Percentiles rank a stretch among this genome's conserved stretches.
Conservation (phyloP, 1,140 invertebrate genomes). For the Condylostylus longicornis region DNA sequence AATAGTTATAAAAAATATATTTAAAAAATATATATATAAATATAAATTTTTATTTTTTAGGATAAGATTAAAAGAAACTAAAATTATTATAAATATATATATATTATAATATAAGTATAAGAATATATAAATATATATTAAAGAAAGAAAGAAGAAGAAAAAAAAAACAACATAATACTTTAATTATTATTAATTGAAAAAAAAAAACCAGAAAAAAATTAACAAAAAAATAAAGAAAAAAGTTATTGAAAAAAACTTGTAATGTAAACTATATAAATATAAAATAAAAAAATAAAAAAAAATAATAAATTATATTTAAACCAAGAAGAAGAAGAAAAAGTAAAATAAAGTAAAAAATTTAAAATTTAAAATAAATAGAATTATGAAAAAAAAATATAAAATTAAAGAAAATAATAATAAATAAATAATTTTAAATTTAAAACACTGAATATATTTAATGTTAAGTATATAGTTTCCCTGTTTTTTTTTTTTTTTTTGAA, state of each 20-base stretch:
- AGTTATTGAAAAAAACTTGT: constrained; percentile 6
- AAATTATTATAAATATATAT: background rate
- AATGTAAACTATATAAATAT: constrained; percentile 5
- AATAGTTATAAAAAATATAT: too few species aligned
- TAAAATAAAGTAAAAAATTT: constrained; percentile 13
- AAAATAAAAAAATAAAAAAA: constrained; percentile 4
- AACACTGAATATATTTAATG: too few species aligned
- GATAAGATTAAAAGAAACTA: constrained; percentile 1
- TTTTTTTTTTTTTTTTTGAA: too few species aligned
- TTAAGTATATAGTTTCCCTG: too few species aligned
- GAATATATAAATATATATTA: too few species aligned
- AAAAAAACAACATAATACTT: constrained; percentile 2
- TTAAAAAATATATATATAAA: too few species aligned
- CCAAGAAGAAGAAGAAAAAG: constrained; percentile 6
- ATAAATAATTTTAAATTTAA: too few species aligned
- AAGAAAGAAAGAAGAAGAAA: too few species aligned
- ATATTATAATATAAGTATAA: too few species aligned
- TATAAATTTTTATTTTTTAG: background rate
- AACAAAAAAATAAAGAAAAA: background rate
- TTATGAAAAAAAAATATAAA: constrained; percentile 10
- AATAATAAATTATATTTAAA: constrained; percentile 4
- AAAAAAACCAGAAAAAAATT: constrained; percentile 9
- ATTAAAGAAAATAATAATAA: constrained; percentile 2
- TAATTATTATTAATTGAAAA: too few species aligned
- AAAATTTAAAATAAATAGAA: constrained; percentile 12